phyloP scores from a whole-genome alignment of 30 jellyfish, hydroid and myxozoan genomes.

The Pelagia noctiluca region DNA sequence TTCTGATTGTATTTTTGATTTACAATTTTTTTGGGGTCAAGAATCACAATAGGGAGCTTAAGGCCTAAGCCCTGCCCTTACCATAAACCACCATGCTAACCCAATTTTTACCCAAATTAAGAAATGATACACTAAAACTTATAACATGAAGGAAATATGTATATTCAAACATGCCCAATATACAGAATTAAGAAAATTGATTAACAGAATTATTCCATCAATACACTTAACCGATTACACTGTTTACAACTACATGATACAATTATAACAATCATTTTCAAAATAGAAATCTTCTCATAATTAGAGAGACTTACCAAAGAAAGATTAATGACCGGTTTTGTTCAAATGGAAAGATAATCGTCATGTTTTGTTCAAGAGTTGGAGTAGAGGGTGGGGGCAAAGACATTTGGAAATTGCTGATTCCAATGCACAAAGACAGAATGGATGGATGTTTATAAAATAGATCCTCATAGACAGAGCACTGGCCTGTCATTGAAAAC shows the following conservation, averaged over 20 bases:
- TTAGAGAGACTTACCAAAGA: not conserved
- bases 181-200: not conserved
- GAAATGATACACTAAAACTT: too few species aligned
- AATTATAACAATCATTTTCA: not conserved
- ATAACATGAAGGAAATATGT: too few species aligned
- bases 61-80: too few species aligned
- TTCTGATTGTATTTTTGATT: too few species aligned
- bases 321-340: not conserved
- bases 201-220: not conserved
- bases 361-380: not conserved
- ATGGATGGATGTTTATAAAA: not conserved
- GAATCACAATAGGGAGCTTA: too few species aligned
- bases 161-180: too few species aligned
- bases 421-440: constrained; percentile 1
- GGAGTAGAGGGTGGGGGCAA: constrained; percentile 3
- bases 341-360: too few species aligned
- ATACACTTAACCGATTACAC: not conserved
- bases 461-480: not conserved
- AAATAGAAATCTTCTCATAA: not conserved
- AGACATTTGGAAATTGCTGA: not conserved
- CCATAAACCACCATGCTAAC: too few species aligned
- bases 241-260: not conserved
- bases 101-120: too few species aligned
- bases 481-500: constrained; percentile 2
- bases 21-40: too few species aligned